phyloP scores from a whole-genome alignment of 2,113 vertebrate species.

The Rhinogobius similis region DNA sequence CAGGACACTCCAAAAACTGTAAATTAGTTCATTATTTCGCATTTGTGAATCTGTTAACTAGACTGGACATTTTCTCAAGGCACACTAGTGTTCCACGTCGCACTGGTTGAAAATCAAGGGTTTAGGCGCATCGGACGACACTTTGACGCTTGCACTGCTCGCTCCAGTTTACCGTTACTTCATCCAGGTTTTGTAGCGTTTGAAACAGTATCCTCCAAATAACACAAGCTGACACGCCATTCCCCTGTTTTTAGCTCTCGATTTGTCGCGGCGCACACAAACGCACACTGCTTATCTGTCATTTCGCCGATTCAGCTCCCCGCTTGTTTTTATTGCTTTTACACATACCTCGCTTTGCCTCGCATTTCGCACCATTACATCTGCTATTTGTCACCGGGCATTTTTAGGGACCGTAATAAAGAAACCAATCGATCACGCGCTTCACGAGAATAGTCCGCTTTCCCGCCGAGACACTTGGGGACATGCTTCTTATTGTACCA shows the following conservation, averaged over 20 bases:
- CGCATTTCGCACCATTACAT: slow-evolving; percentile 4
- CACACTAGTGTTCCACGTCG: too few relatives aligned
- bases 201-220: not conserved
- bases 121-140: too few relatives aligned
- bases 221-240: not conserved
- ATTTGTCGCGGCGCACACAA: not conserved
- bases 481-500: not conserved
- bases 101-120: too few relatives aligned
- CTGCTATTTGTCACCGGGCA: not conserved
- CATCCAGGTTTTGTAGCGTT: not conserved
- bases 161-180: not conserved
- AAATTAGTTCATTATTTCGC: too few relatives aligned
- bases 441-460: not conserved
- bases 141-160: too few relatives aligned
- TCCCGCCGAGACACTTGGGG: not conserved
- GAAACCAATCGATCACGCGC: slow-evolving; percentile 7
- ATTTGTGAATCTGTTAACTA: too few relatives aligned
- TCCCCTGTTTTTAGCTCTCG: not conserved
- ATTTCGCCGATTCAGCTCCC: slow-evolving; percentile 4
- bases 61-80: too few relatives aligned
- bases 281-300: slow-evolving; percentile 4
- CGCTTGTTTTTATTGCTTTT: slow-evolving; percentile 9
- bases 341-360: slow-evolving; percentile 3
- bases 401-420: slow-evolving; percentile 10
- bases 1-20: too few relatives aligned